Base-by-base conservation (phyloP, 2,888 invertebrate genomes). In the Cecidostiba fungosa region DNA sequence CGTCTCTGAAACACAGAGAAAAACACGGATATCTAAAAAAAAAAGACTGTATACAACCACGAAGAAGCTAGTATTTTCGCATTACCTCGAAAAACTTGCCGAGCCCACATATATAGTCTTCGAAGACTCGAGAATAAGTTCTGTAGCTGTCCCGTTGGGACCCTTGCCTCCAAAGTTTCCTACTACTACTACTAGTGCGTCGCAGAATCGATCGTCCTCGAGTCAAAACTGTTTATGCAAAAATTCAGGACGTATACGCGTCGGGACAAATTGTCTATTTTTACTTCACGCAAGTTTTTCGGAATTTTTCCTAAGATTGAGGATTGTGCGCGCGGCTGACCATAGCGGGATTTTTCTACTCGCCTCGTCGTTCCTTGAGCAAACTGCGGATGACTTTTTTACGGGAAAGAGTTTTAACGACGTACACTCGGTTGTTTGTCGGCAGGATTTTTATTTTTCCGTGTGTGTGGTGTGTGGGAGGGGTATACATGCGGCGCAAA, bases 171-270 rank as follows among this genome's bases (percentile, higher is more conserved):
- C 3, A 26, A 77, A 77, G 36, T 77, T 77, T 77, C 19, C 29
- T 47, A 12, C n/a, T 59, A 6, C 19, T 50, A 54, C 79, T 5
- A 19, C 16, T 5, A 19, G 3, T 16, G 59, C n/a, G 23, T n/a
- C 32, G 23, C 19, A 26, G 32, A 81, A 77, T 85, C 85, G 77
- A 81, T 77, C 8, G 29, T 1, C n/a, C 16, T 43, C 39, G n/a
- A 12, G 39, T 10, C 19, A 77, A 85, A 81, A 29, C 70, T 77
- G 72, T 77, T 85, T 77, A 85, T 81, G 77, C 72, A 77, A 81
- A 85, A 74, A 26, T 47, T 2, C 29, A 66, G 19, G 43, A 43
- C 43, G 12, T 43, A 59, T 43, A 59, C 59, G 59, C 8, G n/a
- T 14, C 72, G 36, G 10, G 12, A 36, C 1, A 69, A 39, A 19